Conservation (phyloP, 2,888 invertebrate species). For the Callimorpha dominula region DNA sequence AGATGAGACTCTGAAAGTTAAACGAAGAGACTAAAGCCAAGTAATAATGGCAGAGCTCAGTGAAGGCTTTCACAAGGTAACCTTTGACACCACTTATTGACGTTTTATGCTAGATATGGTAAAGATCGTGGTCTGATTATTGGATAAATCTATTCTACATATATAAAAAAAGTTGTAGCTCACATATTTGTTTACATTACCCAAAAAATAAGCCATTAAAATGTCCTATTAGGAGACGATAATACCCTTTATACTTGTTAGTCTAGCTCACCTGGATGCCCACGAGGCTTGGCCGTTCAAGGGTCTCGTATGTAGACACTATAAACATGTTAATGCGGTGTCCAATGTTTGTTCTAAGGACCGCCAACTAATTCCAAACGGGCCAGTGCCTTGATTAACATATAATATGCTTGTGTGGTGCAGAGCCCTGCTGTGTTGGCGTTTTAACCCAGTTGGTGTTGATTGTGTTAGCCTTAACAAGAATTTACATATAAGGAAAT, state of each 20-base stretch:
- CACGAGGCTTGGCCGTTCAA: slow-evolving; percentile 38
- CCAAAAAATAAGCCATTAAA: neutral
- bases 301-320: slow-evolving; percentile 43
- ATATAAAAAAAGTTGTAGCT: too few species aligned
- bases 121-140: neutral
- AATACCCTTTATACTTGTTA: slow-evolving; percentile 37
- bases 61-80: slow-evolving; percentile 29
- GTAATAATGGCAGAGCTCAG: slow-evolving; percentile 24
- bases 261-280: slow-evolving; percentile 28
- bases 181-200: neutral
- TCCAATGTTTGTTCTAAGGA: slow-evolving; percentile 49
- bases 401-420: slow-evolving; percentile 48
- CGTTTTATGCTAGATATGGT: neutral
- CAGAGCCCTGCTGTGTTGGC: slow-evolving; percentile 32
- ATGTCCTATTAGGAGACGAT: neutral
- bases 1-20: slow-evolving; percentile 47
- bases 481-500: slow-evolving; percentile 40
- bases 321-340: slow-evolving; percentile 56
- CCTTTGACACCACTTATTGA: slow-evolving; percentile 16
- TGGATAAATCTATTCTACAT: neutral
- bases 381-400: slow-evolving; percentile 53
- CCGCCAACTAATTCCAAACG: slow-evolving; percentile 50
- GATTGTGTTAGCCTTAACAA: slow-evolving; percentile 31
- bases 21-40: slow-evolving; percentile 30
- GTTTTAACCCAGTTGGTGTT: slow-evolving; percentile 31